phyloP scores from a whole-genome alignment of 2,113 vertebrate species.

The Oreochromis niloticus region DNA sequence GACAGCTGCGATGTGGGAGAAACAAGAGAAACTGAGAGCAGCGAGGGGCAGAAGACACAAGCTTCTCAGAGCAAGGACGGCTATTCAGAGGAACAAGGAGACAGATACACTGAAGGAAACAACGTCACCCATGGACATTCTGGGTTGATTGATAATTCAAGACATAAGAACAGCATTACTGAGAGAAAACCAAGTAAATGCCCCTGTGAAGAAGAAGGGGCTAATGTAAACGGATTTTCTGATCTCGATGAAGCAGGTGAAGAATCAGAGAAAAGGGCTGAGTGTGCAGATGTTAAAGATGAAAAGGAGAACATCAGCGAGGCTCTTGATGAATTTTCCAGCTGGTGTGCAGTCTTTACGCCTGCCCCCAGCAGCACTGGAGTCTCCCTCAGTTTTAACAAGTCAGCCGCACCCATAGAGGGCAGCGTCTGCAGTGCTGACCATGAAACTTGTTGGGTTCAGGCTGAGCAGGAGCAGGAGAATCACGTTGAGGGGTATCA shows the following conservation, averaged over 20 bases:
- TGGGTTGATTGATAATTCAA: background rate
- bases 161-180: background rate
- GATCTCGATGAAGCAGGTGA: background rate
- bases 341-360: background rate
- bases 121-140: background rate
- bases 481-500: background rate
- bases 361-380: background rate
- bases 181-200: background rate
- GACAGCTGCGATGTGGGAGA: background rate
- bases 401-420: constrained; percentile 18
- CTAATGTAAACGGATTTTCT: background rate
- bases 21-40: background rate
- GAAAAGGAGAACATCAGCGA: background rate
- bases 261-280: background rate
- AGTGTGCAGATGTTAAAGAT: background rate
- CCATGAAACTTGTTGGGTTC: background rate
- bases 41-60: background rate
- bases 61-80: background rate
- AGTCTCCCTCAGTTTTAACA: background rate
- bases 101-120: background rate
- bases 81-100: background rate
- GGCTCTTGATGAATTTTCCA: background rate
- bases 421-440: constrained; percentile 14
- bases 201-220: background rate
- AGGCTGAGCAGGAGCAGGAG: background rate